Conservation (phyloP, 2,888 invertebrate genomes). For the Agrilus mali region DNA sequence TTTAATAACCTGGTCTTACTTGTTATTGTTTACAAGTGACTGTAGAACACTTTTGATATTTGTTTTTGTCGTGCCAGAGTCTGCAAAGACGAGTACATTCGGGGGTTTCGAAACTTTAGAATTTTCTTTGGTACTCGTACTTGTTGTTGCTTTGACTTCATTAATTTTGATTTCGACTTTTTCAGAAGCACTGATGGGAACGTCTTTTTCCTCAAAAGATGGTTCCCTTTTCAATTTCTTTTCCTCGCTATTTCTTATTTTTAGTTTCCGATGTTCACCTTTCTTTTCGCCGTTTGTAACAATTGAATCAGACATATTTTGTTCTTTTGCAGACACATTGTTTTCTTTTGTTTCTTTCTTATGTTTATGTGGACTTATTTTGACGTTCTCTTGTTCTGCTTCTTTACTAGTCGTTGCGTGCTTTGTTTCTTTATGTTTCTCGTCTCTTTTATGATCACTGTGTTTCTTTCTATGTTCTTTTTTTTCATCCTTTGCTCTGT, state of each 20-base stretch:
- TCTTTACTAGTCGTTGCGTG: conserved; percentile 4
- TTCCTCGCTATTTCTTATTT: conserved; percentile 9
- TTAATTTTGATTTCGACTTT: conserved; percentile 4
- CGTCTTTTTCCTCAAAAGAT: conserved; percentile 8
- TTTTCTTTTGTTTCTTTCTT: conserved; percentile 4
- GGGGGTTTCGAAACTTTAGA: conserved; percentile 48
- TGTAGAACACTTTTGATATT: conserved; percentile 59
- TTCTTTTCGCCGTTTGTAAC: conserved; percentile 1
- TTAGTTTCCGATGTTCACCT: neutral
- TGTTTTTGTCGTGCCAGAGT: conserved; percentile 60
- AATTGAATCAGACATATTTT: neutral
- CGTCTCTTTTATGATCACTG: conserved; percentile 2
- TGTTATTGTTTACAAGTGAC: conserved; percentile 56
- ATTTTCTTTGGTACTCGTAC: conserved; percentile 1
- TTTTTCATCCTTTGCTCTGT: conserved; percentile 1
- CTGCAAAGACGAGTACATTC: conserved; percentile 71
- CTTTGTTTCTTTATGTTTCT: conserved; percentile 13
- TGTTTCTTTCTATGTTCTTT: neutral
- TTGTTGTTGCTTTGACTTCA: neutral
- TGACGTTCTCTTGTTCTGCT: neutral
- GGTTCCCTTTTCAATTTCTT: conserved; percentile 5
- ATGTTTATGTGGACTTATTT: conserved; percentile 6
- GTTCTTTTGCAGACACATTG: neutral
- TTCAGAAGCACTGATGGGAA: conserved; percentile 7
- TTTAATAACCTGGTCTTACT: conserved; percentile 34